Evolutionary conservation across 2,113 vertebrate genomes (phyloP).

Genomic region (Isichthys henryi): DNA sequence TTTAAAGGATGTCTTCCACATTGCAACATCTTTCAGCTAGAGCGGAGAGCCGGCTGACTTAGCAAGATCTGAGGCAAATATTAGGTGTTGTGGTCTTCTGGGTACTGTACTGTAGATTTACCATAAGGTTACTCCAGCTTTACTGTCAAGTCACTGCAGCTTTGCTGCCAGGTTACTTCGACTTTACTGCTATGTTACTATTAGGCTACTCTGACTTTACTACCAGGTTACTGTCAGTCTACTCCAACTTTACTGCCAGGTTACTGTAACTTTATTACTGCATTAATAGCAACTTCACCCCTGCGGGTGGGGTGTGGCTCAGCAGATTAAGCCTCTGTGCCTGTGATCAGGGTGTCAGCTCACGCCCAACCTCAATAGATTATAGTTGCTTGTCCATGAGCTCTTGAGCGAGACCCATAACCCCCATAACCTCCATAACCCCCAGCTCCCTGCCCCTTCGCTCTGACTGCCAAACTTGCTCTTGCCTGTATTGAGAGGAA

Average conservation of each 20-base stretch:
- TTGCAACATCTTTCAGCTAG: not conserved
- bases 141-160: not conserved
- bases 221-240: not conserved
- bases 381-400: not conserved
- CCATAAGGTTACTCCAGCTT: not conserved
- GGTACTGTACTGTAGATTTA: not conserved
- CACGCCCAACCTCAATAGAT: not conserved
- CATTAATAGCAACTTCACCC: not conserved
- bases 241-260: not conserved
- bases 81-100: not conserved
- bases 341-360: not conserved
- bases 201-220: not conserved
- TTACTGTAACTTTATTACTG: not conserved
- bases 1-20: not conserved
- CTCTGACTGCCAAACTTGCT: not conserved
- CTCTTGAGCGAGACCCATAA: not conserved
- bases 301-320: not conserved
- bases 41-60: not conserved
- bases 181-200: not conserved
- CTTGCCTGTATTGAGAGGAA: not conserved
- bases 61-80: not conserved
- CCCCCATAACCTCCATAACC: no score
- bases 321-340: not conserved
- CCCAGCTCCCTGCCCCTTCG: not conserved
- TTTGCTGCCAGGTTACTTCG: not conserved